A percentile compares a stretch with the other conserved stretches of the same genome.
Evolutionary conservation across 2,888 invertebrate genomes (phyloP).

Genomic region (Punctoribates punctum): DNA sequence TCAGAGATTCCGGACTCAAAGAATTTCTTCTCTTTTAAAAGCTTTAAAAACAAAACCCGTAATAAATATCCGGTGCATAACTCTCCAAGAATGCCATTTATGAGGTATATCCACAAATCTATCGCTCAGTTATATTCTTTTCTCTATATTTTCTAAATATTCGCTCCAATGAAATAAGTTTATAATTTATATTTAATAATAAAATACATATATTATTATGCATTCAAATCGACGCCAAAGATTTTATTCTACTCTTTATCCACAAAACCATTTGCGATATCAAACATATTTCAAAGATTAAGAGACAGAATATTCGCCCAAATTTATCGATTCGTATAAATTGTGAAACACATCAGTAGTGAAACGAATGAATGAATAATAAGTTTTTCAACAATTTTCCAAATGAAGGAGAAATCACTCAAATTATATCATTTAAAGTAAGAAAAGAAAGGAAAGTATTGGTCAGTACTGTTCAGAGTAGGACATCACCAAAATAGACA

Average conservation of each 20-base stretch:
- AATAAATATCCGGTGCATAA: too few relatives aligned
- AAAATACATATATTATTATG: constrained; percentile 27
- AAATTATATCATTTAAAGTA: neutral
- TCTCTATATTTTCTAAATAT: neutral
- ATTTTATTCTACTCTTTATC: neutral
- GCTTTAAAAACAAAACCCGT: too few relatives aligned
- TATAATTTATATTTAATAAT: neutral
- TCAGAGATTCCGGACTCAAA: too few relatives aligned
- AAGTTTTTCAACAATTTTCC: too few relatives aligned
- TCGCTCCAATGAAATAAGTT: neutral
- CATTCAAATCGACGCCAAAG: constrained; percentile 26
- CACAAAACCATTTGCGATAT: neutral
- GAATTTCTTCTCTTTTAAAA: too few relatives aligned
- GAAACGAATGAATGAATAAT: neutral
- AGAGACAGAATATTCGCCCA: neutral
- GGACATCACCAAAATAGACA: too few relatives aligned
- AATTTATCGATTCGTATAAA: neutral
- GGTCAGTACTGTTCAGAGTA: too few relatives aligned
- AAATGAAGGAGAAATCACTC: neutral
- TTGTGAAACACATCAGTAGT: neutral
- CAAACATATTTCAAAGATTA: too few relatives aligned
- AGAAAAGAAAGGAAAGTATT: too few relatives aligned
- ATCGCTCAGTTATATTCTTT: constrained; percentile 14
- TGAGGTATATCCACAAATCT: neutral
- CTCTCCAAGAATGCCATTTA: neutral